Conservation (phyloP, 2,797 vertebrate genomes). For the Columba guinea region DNA sequence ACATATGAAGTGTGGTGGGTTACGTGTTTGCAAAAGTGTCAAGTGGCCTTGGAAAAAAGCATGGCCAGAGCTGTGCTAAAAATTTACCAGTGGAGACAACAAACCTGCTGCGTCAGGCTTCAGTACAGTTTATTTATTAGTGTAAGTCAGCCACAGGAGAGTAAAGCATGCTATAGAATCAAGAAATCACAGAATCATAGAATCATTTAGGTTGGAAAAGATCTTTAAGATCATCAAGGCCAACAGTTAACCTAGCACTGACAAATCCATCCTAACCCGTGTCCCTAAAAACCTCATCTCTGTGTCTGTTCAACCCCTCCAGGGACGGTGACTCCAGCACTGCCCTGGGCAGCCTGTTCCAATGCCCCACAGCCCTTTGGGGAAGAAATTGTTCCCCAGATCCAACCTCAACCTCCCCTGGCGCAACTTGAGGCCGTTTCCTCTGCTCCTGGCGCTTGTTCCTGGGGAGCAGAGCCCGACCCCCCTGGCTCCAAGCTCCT, state of each 20-base stretch:
- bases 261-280: too few species aligned
- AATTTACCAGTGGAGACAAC: not conserved
- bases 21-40: not conserved
- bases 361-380: too few species aligned
- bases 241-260: not conserved
- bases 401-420: too few species aligned
- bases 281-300: too few species aligned
- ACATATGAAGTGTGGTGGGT: not conserved
- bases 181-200: not conserved
- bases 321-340: too few species aligned
- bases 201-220: not conserved
- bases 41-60: rapidly evolving
- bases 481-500: too few species aligned
- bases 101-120: not conserved
- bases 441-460: too few species aligned
- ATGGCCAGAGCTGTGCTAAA: not conserved
- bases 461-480: too few species aligned
- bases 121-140: not conserved
- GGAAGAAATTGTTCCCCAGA: too few species aligned
- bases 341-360: too few species aligned
- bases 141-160: not conserved
- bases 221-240: rapidly evolving
- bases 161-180: not conserved
- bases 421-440: too few species aligned
- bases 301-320: too few species aligned